phyloP scores from a whole-genome alignment of 1,140 invertebrate species.

The Trialeurodes vaporariorum region DNA sequence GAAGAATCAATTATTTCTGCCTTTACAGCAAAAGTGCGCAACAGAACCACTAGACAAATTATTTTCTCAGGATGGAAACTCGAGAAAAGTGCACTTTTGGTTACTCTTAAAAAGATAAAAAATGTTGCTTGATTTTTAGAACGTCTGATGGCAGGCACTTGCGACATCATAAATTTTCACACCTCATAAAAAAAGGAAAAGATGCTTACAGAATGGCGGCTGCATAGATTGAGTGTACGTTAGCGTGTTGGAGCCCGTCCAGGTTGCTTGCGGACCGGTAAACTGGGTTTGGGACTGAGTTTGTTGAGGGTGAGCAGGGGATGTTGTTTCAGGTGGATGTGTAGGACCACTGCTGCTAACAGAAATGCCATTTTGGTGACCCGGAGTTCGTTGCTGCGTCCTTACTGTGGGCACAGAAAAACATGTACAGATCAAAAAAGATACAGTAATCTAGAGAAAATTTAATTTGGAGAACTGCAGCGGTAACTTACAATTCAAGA shows the following conservation, averaged over 20 bases:
- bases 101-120: too few species aligned
- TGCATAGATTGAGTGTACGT: slow-evolving; percentile 87
- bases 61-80: too few species aligned
- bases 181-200: background rate
- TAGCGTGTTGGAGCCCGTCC: slow-evolving; percentile 76
- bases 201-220: slow-evolving; percentile 39
- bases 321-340: background rate
- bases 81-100: too few species aligned
- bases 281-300: slow-evolving; percentile 9
- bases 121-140: too few species aligned
- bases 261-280: slow-evolving; percentile 30
- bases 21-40: too few species aligned
- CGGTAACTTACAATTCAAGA: too few species aligned
- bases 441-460: too few species aligned
- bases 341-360: background rate
- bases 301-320: background rate
- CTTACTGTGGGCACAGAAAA: background rate
- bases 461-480: too few species aligned
- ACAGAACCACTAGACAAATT: too few species aligned
- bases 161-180: too few species aligned
- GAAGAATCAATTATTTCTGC: too few species aligned
- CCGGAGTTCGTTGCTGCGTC: background rate
- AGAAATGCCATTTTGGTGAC: background rate
- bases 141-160: too few species aligned
- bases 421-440: background rate